Base-by-base conservation (phyloP, 2,888 invertebrate species). In the Crossocerus cetratus region DNA sequence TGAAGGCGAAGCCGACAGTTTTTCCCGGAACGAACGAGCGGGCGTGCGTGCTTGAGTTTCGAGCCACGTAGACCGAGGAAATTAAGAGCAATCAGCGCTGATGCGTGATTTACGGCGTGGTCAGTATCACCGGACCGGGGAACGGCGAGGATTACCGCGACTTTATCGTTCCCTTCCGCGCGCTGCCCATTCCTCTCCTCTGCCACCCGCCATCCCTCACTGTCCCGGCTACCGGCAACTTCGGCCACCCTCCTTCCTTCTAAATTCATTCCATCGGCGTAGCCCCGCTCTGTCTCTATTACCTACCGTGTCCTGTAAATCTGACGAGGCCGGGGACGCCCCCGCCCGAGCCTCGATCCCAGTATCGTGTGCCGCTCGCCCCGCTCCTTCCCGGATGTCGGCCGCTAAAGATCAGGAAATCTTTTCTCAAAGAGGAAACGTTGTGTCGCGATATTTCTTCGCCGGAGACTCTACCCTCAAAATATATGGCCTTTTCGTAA, bases 81-180 rank as follows among this genome's bases (percentile, higher is more conserved):
- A 87, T 87, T 86, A 86, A 84, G 85, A 86, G 78, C 86, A 86
- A 85, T 87, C 86, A 84, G 74, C 72, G 66, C 66, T 82, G 83
- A 86, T 86, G 82, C 80, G 83, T 84, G 83, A 83, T 85, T 82
- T 83, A 86, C 77, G 74, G 67, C 64, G 55, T 45, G 69, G 60
- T 63, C 70, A 65, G 78, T 81, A 79, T 78, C 81, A 74, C 61
- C 55, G 65, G 42, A 53, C 5, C 32, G 32, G 49, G 44, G 44
- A 57, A 42, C 68, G 55, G 55, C 76, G 54, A 67, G 70, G 59
- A 79, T 81, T 70, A 69, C 72, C 45, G 4, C 16, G 64, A 61
- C 69, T 66, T 44, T 55, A 64, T 64, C 70, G 54, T 64, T 53
- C 57, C 69, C 54, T 66, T 45, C 53, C 45, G 14, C 3, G 59